Conservation (phyloP, 53 echinoderm and acorn worm genomes). For the Mesocentrotus franciscanus region DNA sequence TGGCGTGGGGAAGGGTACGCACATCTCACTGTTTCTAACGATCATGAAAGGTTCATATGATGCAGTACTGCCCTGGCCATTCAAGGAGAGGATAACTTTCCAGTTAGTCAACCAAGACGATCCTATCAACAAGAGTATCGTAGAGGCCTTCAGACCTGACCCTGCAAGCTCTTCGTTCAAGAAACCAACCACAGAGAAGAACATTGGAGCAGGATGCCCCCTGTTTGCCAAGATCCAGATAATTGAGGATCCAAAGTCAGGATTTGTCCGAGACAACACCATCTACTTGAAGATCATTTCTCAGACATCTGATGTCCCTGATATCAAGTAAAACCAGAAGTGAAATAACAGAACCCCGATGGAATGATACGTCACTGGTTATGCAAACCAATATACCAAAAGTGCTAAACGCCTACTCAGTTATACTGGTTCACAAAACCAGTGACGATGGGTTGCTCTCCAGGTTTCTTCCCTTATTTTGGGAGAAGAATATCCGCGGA, state of each 20-base stretch:
- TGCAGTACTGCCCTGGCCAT: constrained; percentile 70
- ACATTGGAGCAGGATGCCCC: constrained; percentile 88
- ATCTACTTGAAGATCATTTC: constrained; percentile 65
- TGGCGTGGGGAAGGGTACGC: constrained; percentile 73
- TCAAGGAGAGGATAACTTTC: constrained; percentile 67
- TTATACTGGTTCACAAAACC: neutral
- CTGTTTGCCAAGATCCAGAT: constrained; percentile 70
- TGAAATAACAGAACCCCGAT: neutral
- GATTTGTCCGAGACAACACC: constrained; percentile 66
- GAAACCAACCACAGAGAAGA: constrained; percentile 82
- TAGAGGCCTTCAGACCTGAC: constrained; percentile 91
- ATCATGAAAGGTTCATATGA: constrained; percentile 67
- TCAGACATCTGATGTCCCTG: constrained; percentile 46
- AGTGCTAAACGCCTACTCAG: neutral
- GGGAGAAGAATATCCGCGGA: neutral
- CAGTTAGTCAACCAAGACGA: constrained; percentile 68
- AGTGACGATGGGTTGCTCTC: neutral
- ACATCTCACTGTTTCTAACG: constrained; percentile 71
- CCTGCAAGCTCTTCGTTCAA: constrained; percentile 81
- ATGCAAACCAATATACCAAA: neutral
- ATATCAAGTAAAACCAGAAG: constrained; percentile 23
- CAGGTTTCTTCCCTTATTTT: neutral
- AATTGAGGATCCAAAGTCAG: constrained; percentile 66
- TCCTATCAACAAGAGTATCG: constrained; percentile 60
- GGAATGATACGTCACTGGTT: neutral